phyloP scores from a whole-genome alignment of 2,113 vertebrate genomes.

The Ageneiosus marmoratus region DNA sequence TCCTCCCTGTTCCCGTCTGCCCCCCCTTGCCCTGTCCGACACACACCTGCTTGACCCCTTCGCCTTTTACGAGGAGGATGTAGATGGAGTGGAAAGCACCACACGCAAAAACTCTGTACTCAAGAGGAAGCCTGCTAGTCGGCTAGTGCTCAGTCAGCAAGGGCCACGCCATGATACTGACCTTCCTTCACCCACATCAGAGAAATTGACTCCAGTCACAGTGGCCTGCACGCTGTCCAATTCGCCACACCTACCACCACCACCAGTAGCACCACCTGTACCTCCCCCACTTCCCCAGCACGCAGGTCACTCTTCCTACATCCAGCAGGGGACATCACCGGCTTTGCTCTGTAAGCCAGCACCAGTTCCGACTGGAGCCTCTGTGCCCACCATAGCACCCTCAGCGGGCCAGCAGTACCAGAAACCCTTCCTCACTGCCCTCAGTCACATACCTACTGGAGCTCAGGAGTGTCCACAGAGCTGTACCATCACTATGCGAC shows the following conservation, averaged over 20 bases:
- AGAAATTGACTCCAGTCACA: constrained; percentile 88
- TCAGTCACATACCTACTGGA: constrained; percentile 56
- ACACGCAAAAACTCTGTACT: constrained; percentile 84
- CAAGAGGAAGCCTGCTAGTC: constrained; percentile 90
- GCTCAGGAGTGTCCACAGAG: constrained; percentile 71
- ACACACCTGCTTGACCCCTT: constrained; percentile 95
- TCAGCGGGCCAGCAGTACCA: constrained; percentile 80
- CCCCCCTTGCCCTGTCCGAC: constrained; percentile 88
- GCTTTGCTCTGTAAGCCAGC: constrained; percentile 93
- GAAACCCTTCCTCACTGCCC: constrained; percentile 82
- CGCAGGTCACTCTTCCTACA: constrained; percentile 74
- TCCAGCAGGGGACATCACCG: constrained; percentile 82
- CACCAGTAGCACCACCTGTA: constrained; percentile 62
- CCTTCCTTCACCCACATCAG: constrained; percentile 86
- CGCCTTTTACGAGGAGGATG: constrained; percentile 89
- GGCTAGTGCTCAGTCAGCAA: constrained; percentile 85
- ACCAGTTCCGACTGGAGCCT: constrained; percentile 89
- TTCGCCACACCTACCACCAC: constrained; percentile 57
- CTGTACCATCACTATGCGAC: constrained; percentile 87
- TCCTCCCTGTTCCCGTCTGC: constrained; percentile 82
- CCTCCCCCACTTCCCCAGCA: constrained; percentile 65
- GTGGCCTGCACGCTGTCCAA: constrained; percentile 34
- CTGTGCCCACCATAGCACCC: constrained; percentile 82
- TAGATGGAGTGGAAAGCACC: constrained; percentile 81
- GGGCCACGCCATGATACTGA: constrained; percentile 84